Base-by-base conservation (phyloP, 2,797 vertebrate species). In the Austrolebias charrua region DNA sequence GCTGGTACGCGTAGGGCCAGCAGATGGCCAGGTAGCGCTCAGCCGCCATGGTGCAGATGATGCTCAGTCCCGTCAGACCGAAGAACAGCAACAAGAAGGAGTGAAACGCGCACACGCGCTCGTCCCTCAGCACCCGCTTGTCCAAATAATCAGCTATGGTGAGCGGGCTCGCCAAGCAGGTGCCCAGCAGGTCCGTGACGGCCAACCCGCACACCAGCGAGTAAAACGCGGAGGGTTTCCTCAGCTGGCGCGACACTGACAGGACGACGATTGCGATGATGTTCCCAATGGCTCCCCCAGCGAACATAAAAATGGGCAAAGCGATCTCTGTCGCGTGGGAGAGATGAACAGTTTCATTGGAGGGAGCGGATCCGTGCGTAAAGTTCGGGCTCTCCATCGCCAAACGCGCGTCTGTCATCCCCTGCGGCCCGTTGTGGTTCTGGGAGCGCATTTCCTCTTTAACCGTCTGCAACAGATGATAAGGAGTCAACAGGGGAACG, bases 1-100 rank as follows among this genome's bases (percentile, higher is more conserved):
- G 92, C 81, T 92, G 94, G 88, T 98, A 97, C 83, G 95, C 94
- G 86, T 97, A 99, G 40, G 97, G 95, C 86, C 96, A 96, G 90
- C 98, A 98, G 69, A 99, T 98, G 47, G 97, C 96, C 90, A 96
- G 73, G 90, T 97, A 98, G 16, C 97, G 91, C 89, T 99, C 97
- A 4, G 96, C 93, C 0, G 97, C 96, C 97, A 99, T 98, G 80
- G 96, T 93, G 57, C 94, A 98, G 58, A 98, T 98, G 87, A 98
- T 98, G 88, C 96, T 97, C 51, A 99, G 92, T 0, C 97, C 96
- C 0, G 96, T 92, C 0, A 97, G 74, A 2, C 95, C 90, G 38
- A 99, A 99, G 76, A 98, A 98, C 42, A 99, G 93, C 47, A 99
- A 84, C 75, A 98, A 81, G 75, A 99, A 98, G 38, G 95, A 95